These are phyloP conservation scores for Sapayoa aenigma DNA, from an alignment of 2,113 vertebrate species.

Conservation along the genomic window DNA sequence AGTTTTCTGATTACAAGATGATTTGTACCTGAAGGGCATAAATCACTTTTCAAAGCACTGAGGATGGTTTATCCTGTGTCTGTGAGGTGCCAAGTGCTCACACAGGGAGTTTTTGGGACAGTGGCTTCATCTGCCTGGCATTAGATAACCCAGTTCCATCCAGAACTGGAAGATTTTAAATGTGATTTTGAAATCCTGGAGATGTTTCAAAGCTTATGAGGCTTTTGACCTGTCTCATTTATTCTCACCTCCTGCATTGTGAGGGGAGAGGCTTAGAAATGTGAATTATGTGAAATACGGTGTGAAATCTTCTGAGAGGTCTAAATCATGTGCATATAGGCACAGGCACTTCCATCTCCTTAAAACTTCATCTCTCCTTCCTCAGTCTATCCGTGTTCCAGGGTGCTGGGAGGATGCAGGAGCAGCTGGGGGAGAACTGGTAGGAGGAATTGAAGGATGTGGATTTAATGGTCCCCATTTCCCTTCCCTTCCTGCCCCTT, in stretches of 20 bases:
- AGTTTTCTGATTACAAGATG: background rate
- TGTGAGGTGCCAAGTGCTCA: fast-evolving
- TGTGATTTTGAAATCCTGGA: background rate
- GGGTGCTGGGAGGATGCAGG: fast-evolving
- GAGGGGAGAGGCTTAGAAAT: background rate
- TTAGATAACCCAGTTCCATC: background rate
- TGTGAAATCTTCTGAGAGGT: constrained; percentile 35
- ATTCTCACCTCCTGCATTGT: background rate
- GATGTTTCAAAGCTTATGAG: background rate
- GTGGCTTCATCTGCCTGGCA: background rate
- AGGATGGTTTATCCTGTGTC: background rate
- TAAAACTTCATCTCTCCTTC: background rate
- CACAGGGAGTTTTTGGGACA: background rate
- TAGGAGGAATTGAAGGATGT: background rate
- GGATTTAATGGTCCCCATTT: fast-evolving
- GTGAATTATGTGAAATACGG: background rate
- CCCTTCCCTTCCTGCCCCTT: background rate
- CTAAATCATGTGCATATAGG: background rate
- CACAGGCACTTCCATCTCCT: background rate
- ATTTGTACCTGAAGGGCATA: background rate
- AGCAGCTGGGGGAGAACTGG: background rate
- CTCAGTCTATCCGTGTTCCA: fast-evolving
- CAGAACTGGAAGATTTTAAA: background rate
- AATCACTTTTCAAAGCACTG: background rate
- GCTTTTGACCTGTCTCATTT: constrained; percentile 36